These are phyloP conservation scores for Athrips mouffetella DNA, from an alignment of 2,888 invertebrate genomes.

Conservation along the genomic window DNA sequence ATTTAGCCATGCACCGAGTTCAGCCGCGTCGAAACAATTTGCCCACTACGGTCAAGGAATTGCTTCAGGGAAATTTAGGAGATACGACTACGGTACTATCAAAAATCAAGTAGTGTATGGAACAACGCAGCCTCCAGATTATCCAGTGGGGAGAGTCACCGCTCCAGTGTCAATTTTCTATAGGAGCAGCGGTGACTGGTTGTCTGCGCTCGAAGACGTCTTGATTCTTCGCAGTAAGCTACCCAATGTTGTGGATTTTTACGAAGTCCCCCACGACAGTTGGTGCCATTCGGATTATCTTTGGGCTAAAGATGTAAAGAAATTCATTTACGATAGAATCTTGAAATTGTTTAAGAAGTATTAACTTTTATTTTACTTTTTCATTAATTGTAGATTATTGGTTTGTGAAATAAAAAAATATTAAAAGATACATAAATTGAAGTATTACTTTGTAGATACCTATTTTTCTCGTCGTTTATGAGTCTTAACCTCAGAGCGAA, in stretches of 20 bases:
- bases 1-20: conserved; percentile 73
- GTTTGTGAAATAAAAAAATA: too few relatives aligned
- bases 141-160: conserved; percentile 41
- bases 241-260: conserved; percentile 72
- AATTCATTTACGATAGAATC: conserved; percentile 17
- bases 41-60: conserved; percentile 75
- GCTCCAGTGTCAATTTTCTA: conserved; percentile 57
- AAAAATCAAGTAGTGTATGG: conserved; percentile 50
- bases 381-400: too few relatives aligned
- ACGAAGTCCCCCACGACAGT: conserved; percentile 71
- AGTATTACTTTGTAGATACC: too few relatives aligned
- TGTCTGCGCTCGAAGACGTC: conserved; percentile 79
- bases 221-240: conserved; percentile 68
- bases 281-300: conserved; percentile 65
- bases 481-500: too few relatives aligned
- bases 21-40: conserved; percentile 71
- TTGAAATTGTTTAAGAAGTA: conserved; percentile 10
- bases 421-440: too few relatives aligned
- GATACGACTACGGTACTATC: conserved; percentile 48
- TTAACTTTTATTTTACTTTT: neutral
- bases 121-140: conserved; percentile 41
- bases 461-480: too few relatives aligned
- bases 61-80: conserved; percentile 44
- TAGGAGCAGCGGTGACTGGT: conserved; percentile 78
- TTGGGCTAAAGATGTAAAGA: conserved; percentile 50